Base-by-base conservation (phyloP, 2,797 vertebrate species). In the Cottoperca gobio region DNA sequence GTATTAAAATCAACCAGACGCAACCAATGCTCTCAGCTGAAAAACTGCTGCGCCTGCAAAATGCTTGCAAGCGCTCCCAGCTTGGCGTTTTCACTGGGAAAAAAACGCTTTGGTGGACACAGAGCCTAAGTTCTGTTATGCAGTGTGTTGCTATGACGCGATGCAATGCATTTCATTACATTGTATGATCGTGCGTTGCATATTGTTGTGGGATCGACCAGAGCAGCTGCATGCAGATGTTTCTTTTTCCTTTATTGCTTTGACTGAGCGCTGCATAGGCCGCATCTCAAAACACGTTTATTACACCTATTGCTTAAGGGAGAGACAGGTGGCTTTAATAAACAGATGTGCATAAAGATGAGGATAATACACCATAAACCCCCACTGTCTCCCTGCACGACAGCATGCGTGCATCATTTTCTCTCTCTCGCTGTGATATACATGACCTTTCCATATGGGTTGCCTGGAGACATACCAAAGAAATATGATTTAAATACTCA, bases 341-440 rank as follows among this genome's bases (percentile, higher is more conserved):
- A 90, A 88, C 85, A 91, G 76, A 84, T 91, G 85, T 89, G 86
- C 82, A 83, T 85, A 73, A 89, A 88, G 78, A 93, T 86, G 83
- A 86, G 78, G 53, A 87, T 80, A 86, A 83, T 79, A 59, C 55
- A 37, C 52, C 54, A 49, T 72, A 83, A 86, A 88, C 72, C 57
- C 33, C 6, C 52, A 49, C 57, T 65, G 78, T 81, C 72, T 72
- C 48, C 62, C 54, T 50, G 42, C 58, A 64, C 26, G 12, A 70
- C 77, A 39, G 57, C 19, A 13, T 21, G 63, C 19, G 49, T 76
- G 64, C 31, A 78, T 84, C 33, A 69, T 73, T 67, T 61, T 59
- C 64, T 74, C 31, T 62, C 46, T 61, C 42, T 71, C 6, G 12
- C 52, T 78, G 37, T 66, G 35, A 66, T 75, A 61, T 57, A 49